A percentile compares a stretch with the other conserved stretches of the same genome.
Conservation (phyloP, 2,797 vertebrate species). For the Eulemur coronatus region DNA sequence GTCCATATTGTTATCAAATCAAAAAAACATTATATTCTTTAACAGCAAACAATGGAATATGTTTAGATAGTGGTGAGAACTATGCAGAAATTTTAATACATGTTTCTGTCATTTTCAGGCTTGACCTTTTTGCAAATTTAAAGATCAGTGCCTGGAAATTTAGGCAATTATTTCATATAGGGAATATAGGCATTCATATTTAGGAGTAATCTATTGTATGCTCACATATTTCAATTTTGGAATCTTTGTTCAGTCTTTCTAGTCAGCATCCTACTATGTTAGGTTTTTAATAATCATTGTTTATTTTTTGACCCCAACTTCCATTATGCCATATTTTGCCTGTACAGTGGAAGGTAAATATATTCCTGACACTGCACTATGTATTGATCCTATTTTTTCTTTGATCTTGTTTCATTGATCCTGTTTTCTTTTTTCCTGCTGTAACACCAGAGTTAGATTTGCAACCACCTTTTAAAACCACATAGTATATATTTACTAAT, state of each 20-base stretch:
- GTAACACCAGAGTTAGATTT: neutral
- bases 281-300: neutral
- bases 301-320: neutral
- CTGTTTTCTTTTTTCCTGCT: neutral
- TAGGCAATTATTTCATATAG: neutral
- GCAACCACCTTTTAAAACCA: neutral
- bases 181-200: neutral
- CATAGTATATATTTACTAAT: neutral
- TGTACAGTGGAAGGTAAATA: neutral
- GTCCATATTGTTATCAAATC: neutral
- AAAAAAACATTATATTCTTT: neutral
- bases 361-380: neutral
- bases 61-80: neutral
- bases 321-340: neutral
- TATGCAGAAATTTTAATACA: neutral
- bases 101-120: neutral
- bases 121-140: neutral
- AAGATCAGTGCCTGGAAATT: neutral
- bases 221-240: neutral
- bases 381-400: neutral
- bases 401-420: neutral
- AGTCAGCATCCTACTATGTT: neutral
- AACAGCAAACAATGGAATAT: neutral
- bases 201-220: neutral
- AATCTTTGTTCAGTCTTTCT: neutral